Percentiles rank a stretch among this genome's conserved stretches.
Conservation (phyloP, 2,888 invertebrate species). For the Leptinotarsa juncta region DNA sequence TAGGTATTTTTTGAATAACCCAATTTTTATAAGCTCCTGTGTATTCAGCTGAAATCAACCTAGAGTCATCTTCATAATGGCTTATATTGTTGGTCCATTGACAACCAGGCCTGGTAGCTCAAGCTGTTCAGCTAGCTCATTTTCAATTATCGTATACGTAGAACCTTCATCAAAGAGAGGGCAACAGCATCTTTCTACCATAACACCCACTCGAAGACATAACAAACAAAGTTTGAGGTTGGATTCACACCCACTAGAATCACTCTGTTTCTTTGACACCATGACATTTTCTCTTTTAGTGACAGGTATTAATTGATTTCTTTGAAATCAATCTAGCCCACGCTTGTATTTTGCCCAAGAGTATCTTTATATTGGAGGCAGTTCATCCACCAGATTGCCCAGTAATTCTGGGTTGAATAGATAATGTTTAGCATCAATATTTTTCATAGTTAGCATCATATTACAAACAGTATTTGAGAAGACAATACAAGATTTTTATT, state of each 20-base stretch:
- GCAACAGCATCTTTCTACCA: not conserved
- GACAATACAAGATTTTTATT: not conserved
- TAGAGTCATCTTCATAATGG: conserved; percentile 7
- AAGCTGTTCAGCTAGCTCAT: not conserved
- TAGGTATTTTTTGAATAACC: not conserved
- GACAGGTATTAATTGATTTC: not conserved
- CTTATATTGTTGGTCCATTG: conserved; percentile 4
- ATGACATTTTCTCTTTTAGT: conserved; percentile 9
- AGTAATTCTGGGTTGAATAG: conserved; percentile 4
- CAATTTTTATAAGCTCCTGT: not conserved
- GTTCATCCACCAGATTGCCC: not conserved
- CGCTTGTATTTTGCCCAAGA: conserved; percentile 1
- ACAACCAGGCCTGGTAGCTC: not conserved
- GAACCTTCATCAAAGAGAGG: conserved; percentile 12
- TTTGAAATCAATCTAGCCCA: conserved; percentile 4
- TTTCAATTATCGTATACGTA: conserved; percentile 12
- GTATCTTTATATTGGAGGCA: conserved; percentile 16
- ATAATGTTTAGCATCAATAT: conserved; percentile 7
- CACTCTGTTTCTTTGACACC: not conserved
- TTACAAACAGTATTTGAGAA: conserved; percentile 8
- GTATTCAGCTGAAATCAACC: not conserved
- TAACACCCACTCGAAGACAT: not conserved
- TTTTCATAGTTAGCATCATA: conserved; percentile 23
- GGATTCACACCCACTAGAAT: not conserved
- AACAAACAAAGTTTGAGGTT: not conserved